Base-by-base conservation (phyloP, 1,140 invertebrate species). In the Panulirus ornatus region DNA sequence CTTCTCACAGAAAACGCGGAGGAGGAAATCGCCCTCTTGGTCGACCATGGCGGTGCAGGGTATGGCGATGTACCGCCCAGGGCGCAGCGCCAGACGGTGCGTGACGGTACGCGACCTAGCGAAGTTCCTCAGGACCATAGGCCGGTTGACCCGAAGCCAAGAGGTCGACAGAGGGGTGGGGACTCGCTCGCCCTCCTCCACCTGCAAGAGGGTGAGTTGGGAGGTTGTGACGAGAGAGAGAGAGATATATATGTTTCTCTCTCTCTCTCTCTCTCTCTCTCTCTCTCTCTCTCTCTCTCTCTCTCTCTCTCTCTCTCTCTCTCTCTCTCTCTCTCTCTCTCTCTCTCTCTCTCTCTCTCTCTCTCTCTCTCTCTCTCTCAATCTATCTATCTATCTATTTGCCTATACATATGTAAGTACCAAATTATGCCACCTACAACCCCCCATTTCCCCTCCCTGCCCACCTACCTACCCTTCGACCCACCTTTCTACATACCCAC, bases 141-240 rank as follows among this genome's bases (percentile, higher is more conserved):
- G 98, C 0, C 97, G 96, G 93, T 98, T 98, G 94, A 98, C 98
- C 93, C 98, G 98, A 95, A 99, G 99, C 95, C 98, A 99, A 93
- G 97, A 97, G 5, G 97, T 93, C 92, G 97, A 97, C 75, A 99
- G 94, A 0, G 97, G 97, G 93, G 97, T 27, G 30, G 73, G 73
- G 0, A 42, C 54, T 27, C 9, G 22, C 19, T 83, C 81, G 38
- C 38, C 34, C n/a, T 87, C 73, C n/a, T 76, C 47, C n/a, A 87
- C 34, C 84, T 87, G 71, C 11, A 34, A 11, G 16, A n/a, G 19
- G 76, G 40, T 9, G 8, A 47, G 8, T 47, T 8, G 44, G 44
- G 44, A n/a, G n/a, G n/a, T n/a, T n/a, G n/a, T n/a, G n/a, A n/a
- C n/a, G n/a, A n/a, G n/a, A n/a, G n/a, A n/a, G n/a, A n/a, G n/a